Conservation (phyloP, 37 sponge, comb jelly and placozoan genomes). For the Axinella damicornis region DNA sequence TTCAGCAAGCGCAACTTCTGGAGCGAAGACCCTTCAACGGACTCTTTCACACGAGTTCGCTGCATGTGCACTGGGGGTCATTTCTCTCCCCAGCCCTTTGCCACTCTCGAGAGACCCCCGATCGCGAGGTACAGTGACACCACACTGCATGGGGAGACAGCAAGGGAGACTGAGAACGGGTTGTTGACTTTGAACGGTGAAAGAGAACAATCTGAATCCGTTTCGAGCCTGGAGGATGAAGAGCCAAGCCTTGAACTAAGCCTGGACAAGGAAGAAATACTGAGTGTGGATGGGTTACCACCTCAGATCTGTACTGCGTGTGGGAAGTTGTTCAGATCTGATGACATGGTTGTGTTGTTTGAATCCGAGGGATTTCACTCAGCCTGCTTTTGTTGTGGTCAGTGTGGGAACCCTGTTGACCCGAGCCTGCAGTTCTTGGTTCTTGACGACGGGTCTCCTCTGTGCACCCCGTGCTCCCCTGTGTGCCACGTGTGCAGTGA, state of each 20-base stretch:
- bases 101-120: neutral
- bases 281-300: too few species aligned
- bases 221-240: too few species aligned
- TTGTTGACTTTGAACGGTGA: too few species aligned
- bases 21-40: conserved; percentile 2
- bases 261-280: too few species aligned
- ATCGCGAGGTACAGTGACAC: neutral
- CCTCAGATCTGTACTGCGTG: conserved; percentile 8
- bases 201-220: too few species aligned
- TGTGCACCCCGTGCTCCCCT: conserved; percentile 62
- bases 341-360: conserved; percentile 39
- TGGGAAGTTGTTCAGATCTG: neutral
- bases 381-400: conserved; percentile 59
- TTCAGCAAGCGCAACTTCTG: conserved; percentile 7
- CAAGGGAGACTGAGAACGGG: too few species aligned
- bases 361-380: conserved; percentile 31
- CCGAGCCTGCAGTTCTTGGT: conserved; percentile 39
- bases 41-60: conserved; percentile 20
- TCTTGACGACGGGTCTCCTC: conserved; percentile 47
- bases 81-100: neutral
- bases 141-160: neutral
- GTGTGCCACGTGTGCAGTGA: conserved; percentile 50
- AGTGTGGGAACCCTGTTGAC: conserved; percentile 27
- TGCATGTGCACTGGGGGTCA: conserved; percentile 11
- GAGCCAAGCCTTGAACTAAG: too few species aligned